These are phyloP conservation scores for Caretta caretta DNA, from an alignment of 2,113 vertebrate genomes.

Conservation along the genomic window DNA sequence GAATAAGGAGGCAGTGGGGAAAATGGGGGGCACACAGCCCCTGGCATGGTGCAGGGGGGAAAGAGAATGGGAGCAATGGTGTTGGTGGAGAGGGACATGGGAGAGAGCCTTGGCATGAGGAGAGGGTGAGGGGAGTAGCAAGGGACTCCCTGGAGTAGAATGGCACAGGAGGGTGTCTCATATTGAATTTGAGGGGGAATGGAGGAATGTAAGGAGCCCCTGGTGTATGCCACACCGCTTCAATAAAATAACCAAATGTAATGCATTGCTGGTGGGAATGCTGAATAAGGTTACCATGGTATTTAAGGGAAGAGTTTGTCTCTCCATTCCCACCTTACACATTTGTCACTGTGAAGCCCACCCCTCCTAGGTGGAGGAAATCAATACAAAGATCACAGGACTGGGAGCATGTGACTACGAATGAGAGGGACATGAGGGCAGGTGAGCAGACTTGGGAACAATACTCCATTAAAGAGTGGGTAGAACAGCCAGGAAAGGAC, in stretches of 20 bases:
- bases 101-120: background rate
- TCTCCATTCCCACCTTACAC: background rate
- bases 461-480: background rate
- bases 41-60: background rate
- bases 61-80: background rate
- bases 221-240: background rate
- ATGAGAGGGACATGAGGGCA: constrained; percentile 5
- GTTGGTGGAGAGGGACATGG: background rate
- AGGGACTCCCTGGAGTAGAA: too few relatives aligned
- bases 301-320: background rate
- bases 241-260: background rate
- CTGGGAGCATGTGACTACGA: background rate
- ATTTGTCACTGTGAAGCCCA: accelerated
- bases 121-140: background rate
- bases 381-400: accelerated
- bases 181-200: background rate
- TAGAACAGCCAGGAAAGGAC: background rate
- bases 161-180: background rate
- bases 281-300: background rate
- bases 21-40: background rate
- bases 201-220: background rate
- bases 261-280: background rate
- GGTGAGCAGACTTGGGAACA: background rate
- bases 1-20: background rate
- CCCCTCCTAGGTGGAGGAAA: accelerated